Conservation (phyloP, 2,113 vertebrate genomes). For the Podiceps cristatus region DNA sequence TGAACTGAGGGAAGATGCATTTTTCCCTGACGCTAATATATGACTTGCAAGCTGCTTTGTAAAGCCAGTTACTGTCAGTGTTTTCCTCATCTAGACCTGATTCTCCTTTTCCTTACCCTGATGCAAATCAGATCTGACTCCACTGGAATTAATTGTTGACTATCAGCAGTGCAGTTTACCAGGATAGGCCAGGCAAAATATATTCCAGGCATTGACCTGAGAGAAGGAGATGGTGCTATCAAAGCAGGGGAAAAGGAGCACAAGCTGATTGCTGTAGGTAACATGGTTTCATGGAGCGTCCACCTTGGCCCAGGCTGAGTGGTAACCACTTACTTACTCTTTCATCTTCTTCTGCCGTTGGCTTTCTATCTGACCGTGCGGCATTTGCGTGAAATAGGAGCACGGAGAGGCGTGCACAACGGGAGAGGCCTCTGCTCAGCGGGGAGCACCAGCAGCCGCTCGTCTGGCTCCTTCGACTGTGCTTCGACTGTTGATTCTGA, state of each 20-base stretch:
- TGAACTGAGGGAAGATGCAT: not conserved
- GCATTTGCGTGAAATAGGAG: not conserved
- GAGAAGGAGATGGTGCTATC: not conserved
- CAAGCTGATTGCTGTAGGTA: not conserved
- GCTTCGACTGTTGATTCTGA: not conserved
- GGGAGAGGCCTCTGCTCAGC: rapidly evolving
- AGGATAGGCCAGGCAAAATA: not conserved
- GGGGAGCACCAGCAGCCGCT: not conserved
- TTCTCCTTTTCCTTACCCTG: not conserved
- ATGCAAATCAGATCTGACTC: not conserved
- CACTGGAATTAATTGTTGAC: not conserved
- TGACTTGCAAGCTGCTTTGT: not conserved
- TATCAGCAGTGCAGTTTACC: not conserved
- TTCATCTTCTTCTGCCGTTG: not conserved
- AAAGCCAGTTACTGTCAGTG: not conserved
- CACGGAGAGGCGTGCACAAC: not conserved
- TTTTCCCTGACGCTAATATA: not conserved
- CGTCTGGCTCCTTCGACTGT: not conserved
- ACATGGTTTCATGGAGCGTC: not conserved
- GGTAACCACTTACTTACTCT: not conserved
- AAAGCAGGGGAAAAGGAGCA: not conserved
- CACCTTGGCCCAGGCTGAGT: not conserved
- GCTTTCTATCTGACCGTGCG: not conserved
- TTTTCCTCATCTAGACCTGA: not conserved
- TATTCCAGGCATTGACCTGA: not conserved